These are phyloP conservation scores for Polyommatus icarus DNA, from an alignment of 2,888 invertebrate genomes.

Conservation along the genomic window DNA sequence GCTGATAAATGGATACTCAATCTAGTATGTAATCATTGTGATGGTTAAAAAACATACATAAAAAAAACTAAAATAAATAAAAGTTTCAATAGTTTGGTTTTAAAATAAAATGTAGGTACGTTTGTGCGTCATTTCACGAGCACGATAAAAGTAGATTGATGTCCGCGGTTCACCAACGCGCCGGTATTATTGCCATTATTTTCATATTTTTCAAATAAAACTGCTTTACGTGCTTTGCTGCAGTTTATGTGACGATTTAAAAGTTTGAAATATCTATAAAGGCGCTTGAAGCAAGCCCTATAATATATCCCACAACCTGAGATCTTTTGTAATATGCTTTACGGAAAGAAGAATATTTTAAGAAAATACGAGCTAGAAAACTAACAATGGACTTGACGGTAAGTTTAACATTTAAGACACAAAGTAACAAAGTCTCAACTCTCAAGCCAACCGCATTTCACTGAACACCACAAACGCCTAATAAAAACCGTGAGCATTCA, in stretches of 20 bases:
- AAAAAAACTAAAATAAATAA: background rate
- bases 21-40: background rate
- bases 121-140: background rate
- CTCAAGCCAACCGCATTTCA: background rate
- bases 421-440: constrained; percentile 18
- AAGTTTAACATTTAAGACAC: constrained; percentile 23
- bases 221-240: background rate
- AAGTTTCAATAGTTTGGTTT: background rate
- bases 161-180: background rate
- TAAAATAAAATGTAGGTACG: background rate
- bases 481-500: constrained; percentile 14
- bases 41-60: background rate
- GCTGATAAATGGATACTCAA: too few relatives aligned
- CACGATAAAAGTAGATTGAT: constrained; percentile 10
- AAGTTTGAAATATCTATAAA: background rate
- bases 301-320: too few relatives aligned
- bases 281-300: background rate
- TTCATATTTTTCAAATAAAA: constrained; percentile 10
- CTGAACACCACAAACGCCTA: background rate
- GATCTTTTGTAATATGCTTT: too few relatives aligned
- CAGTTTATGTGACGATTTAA: background rate
- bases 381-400: constrained; percentile 13
- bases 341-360: background rate
- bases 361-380: background rate
- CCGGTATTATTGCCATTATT: background rate